A percentile compares a stretch with the other conserved stretches of the same genome.
These are phyloP conservation scores for Protosalanx chinensis DNA, from an alignment of 2,797 vertebrate species.

Conservation along the genomic window DNA sequence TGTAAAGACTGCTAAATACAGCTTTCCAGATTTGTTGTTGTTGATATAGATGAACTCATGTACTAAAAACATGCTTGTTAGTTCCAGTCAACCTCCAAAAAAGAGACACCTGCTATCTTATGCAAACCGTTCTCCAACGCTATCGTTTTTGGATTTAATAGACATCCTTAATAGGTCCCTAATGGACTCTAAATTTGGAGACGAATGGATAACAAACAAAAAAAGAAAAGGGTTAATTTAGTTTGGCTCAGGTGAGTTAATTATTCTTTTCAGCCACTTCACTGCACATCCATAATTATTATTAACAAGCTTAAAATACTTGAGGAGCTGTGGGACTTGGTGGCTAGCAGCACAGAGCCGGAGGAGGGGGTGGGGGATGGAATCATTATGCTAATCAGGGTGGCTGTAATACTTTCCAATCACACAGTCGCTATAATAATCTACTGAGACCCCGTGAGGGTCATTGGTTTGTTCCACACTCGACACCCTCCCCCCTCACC, in stretches of 20 bases:
- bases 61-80: slow-evolving; percentile 14
- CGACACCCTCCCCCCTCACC: slow-evolving; percentile 26
- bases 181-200: slow-evolving; percentile 69
- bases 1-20: too few relatives aligned
- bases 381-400: slow-evolving; percentile 96
- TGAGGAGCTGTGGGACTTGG: slow-evolving; percentile 91
- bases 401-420: slow-evolving; percentile 84
- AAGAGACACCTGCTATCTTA: slow-evolving; percentile 49
- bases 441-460: slow-evolving; percentile 71
- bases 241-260: slow-evolving; percentile 98
- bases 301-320: slow-evolving; percentile 96
- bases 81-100: slow-evolving; percentile 12
- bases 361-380: slow-evolving; percentile 68
- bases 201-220: slow-evolving; percentile 67
- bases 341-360: slow-evolving; percentile 81
- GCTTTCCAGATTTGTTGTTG: too few relatives aligned
- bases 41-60: too few relatives aligned
- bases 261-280: slow-evolving; percentile 93
- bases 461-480: slow-evolving; percentile 18
- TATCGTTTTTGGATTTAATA: slow-evolving; percentile 76
- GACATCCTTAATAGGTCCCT: slow-evolving; percentile 75
- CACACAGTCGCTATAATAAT: slow-evolving; percentile 84
- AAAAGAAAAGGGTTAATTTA: slow-evolving; percentile 86
- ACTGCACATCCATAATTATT: slow-evolving; percentile 97
- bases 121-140: slow-evolving; percentile 66